Conservation (phyloP, 2,888 invertebrate genomes). For the Andrena chrysosceles region DNA sequence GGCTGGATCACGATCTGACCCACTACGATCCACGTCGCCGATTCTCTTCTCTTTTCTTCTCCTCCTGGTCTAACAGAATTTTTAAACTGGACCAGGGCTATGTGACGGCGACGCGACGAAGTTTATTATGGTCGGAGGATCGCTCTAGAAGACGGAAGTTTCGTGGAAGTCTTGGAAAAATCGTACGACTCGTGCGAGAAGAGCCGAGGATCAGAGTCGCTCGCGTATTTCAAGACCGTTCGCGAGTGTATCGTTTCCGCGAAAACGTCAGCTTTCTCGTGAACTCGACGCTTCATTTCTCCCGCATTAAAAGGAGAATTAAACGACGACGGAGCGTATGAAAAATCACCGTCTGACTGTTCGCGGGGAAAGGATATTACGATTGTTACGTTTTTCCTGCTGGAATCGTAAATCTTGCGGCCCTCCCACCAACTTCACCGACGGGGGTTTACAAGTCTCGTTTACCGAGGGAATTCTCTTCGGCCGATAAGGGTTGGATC, state of each 20-base stretch:
- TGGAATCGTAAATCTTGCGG: slow-evolving; percentile 66
- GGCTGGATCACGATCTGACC: not conserved
- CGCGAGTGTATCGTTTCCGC: too few species aligned
- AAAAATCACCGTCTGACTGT: slow-evolving; percentile 63
- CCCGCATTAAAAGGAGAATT: slow-evolving; percentile 59
- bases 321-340: slow-evolving; percentile 59
- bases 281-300: slow-evolving; percentile 31
- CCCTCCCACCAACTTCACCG: slow-evolving; percentile 39
- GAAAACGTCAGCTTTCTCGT: not conserved
- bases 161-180: not conserved
- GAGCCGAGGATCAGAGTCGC: not conserved
- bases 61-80: not conserved
- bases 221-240: not conserved
- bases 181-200: not conserved
- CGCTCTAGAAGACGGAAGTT: not conserved
- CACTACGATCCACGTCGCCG: not conserved
- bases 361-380: slow-evolving; percentile 63
- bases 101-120: slow-evolving; percentile 17
- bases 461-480: slow-evolving; percentile 27
- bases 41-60: not conserved
- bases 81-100: not conserved
- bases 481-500: slow-evolving; percentile 44
- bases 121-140: slow-evolving; percentile 17
- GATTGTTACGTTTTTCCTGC: slow-evolving; percentile 65
- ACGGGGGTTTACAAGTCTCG: slow-evolving; percentile 41